Evolutionary conservation across 2,113 vertebrate species (phyloP), one percentile per base, ranked within the genome.

Genomic region (Spheniscus mendiculus): DNA sequence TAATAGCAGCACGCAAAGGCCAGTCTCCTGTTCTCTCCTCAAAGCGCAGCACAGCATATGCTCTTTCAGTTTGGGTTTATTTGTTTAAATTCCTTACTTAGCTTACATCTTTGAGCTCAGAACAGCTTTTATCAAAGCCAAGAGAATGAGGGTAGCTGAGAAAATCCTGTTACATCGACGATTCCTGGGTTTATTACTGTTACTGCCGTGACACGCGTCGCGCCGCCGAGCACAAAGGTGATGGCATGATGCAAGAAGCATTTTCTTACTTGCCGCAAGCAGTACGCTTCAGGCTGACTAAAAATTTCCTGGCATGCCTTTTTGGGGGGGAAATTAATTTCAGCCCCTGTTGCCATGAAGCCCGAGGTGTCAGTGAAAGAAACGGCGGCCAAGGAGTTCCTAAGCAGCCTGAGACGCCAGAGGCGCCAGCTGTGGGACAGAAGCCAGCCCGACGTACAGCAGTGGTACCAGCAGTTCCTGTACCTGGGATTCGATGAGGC

Each of bases 401-500:
- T 99, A 50, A 97, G 97, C 34, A 97, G 98, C 90, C 97, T 98
- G 94, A 98, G 98, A 76, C 98, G 99, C 50, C 98, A 98, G 95
- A 98, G 98, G 91, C 98, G 99, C 58, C 98, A 99, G 94, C 91
- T 99, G 38, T 99, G 99, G 99, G 99, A 99, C 88, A 98, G 99
- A 7, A 99, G 98, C 40, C 98, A 99, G 56, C 98, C 99, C 0
- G 99, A 99, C 1, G 99, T 99, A 6, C 99, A 99, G 97, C 99
- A 99, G 95, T 99, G 99, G 99, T 99, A 99, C 76, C 98, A 99
- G 97, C 99, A 99, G 96, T 99, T 99, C 83, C 99, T 99, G 84
- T 98, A 98, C 95, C 98, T 99, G 98, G 99, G 99, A 26, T 99
- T 98, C 26, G 99, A 99, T 3, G 99, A 99, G 95, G 98, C 99